phyloP scores from a whole-genome alignment of 2,888 invertebrate genomes.

The Trilocha varians region DNA sequence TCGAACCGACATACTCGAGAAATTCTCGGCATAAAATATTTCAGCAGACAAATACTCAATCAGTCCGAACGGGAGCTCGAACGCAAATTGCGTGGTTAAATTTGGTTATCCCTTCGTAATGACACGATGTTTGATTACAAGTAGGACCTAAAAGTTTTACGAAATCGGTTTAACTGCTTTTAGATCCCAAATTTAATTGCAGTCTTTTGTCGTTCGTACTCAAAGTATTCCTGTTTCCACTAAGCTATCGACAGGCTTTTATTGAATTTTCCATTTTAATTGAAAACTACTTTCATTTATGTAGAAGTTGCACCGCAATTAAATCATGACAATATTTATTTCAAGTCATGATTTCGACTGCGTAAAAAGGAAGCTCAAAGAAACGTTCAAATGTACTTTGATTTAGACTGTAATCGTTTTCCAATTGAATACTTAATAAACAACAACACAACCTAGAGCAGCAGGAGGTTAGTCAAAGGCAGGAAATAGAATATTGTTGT shows the following conservation, averaged over 20 bases:
- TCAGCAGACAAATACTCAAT: neutral
- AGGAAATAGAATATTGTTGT: constrained; percentile 1
- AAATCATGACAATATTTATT: constrained; percentile 23
- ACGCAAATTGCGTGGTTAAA: neutral
- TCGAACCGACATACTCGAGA: neutral
- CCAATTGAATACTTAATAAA: neutral
- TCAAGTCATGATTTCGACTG: constrained; percentile 21
- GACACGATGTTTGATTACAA: constrained; percentile 15
- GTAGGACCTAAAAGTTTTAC: constrained; percentile 10
- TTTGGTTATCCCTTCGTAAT: constrained; percentile 7
- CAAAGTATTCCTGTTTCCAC: constrained; percentile 13
- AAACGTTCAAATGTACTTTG: constrained; percentile 12
- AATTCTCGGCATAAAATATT: neutral
- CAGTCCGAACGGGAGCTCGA: neutral
- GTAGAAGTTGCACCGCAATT: constrained; percentile 15
- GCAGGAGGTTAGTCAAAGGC: neutral
- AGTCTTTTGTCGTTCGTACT: constrained; percentile 27
- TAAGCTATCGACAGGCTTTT: constrained; percentile 23
- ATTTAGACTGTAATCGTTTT: neutral
- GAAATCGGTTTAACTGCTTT: constrained; percentile 16
- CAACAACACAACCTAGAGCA: neutral
- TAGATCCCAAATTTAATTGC: constrained; percentile 29
- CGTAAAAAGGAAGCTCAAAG: too few species aligned
- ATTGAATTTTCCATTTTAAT: constrained; percentile 28
- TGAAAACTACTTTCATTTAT: constrained; percentile 28